A percentile compares a stretch with the other conserved stretches of the same genome.
Conservation (phyloP, 2,888 invertebrate species). For the Papilio elwesi region DNA sequence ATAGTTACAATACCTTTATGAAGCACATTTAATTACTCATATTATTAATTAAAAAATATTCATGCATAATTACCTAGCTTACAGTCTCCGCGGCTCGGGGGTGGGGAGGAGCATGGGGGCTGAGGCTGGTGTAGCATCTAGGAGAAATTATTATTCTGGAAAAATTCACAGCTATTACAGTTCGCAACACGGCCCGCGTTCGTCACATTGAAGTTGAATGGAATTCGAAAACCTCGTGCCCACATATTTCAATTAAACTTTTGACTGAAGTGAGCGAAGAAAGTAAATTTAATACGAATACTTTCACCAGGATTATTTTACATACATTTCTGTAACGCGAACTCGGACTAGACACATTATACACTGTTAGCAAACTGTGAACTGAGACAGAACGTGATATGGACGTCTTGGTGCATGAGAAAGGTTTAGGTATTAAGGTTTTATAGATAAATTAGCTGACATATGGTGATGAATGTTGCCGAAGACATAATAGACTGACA, state of each 20-base stretch:
- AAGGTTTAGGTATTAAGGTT: too few species aligned
- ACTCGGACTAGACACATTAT: background rate
- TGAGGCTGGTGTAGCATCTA: background rate
- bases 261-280: constrained; percentile 18
- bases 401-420: too few species aligned
- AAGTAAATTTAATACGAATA: constrained; percentile 18
- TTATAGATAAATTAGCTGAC: too few species aligned
- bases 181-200: constrained; percentile 3
- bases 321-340: too few species aligned
- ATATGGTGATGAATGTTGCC: too few species aligned
- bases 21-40: too few species aligned
- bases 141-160: constrained; percentile 1
- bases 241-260: constrained; percentile 25
- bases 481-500: too few species aligned
- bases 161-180: constrained; percentile 10
- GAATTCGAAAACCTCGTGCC: constrained; percentile 20
- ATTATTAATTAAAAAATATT: too few species aligned
- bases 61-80: background rate
- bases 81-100: too few species aligned
- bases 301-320: background rate
- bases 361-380: background rate
- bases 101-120: too few species aligned
- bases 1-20: too few species aligned
- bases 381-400: too few species aligned
- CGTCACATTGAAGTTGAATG: constrained; percentile 19